phyloP scores from a whole-genome alignment of 2,113 vertebrate species.

The Peromyscus leucopus region DNA sequence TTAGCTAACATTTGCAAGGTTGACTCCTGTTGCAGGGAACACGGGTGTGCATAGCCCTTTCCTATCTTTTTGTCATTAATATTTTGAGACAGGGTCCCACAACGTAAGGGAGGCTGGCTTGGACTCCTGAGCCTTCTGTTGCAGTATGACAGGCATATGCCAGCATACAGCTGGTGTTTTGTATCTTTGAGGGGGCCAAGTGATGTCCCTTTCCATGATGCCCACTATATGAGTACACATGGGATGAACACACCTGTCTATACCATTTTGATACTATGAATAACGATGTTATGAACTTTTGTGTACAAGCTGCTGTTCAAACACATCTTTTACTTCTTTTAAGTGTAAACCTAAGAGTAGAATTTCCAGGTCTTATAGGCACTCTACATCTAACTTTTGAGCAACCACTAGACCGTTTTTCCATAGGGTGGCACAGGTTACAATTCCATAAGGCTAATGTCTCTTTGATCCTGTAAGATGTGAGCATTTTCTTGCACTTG shows the following conservation, averaged over 20 bases:
- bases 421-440: neutral
- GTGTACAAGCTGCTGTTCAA: neutral
- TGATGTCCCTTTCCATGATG: neutral
- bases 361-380: neutral
- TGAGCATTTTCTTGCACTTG: neutral
- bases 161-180: neutral
- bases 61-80: neutral
- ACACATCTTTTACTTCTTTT: neutral
- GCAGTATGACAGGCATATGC: neutral
- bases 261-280: neutral
- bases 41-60: too few relatives aligned
- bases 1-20: neutral
- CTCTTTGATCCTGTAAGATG: slow-evolving; percentile 27
- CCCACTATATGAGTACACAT: too few relatives aligned
- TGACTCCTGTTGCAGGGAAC: neutral
- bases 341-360: neutral
- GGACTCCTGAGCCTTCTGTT: neutral
- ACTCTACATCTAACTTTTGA: neutral
- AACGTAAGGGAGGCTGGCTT: neutral
- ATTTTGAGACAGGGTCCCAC: neutral
- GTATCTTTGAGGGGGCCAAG: neutral
- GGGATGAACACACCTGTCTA: neutral
- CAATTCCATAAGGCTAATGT: neutral
- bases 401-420: neutral
- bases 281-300: neutral